These are phyloP conservation scores for Dicyrtomina minuta DNA, from an alignment of 2,888 invertebrate genomes.

Conservation along the genomic window DNA sequence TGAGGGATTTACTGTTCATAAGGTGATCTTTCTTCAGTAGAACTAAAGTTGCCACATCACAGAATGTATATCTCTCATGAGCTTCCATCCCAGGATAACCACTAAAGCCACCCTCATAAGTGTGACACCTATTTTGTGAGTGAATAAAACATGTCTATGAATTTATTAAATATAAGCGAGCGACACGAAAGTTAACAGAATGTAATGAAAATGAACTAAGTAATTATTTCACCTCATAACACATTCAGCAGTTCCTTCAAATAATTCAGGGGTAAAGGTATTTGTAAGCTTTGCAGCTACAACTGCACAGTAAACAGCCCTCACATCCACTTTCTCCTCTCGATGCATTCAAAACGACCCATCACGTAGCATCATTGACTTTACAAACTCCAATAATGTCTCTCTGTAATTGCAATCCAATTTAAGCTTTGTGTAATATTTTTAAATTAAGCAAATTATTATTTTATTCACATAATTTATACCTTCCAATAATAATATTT, in stretches of 20 bases:
- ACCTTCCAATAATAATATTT: no score
- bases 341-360: slow-evolving; percentile 91
- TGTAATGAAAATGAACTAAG: no score
- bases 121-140: slow-evolving; percentile 73
- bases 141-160: not conserved
- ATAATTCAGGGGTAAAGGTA: slow-evolving; percentile 67
- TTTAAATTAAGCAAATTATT: no score
- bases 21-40: slow-evolving; percentile 74
- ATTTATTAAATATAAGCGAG: not conserved
- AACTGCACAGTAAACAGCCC: slow-evolving; percentile 96
- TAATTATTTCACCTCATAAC: slow-evolving; percentile 65
- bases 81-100: slow-evolving; percentile 94
- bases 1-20: slow-evolving; percentile 73
- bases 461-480: no score
- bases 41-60: slow-evolving; percentile 86
- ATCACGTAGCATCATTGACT: slow-evolving; percentile 73
- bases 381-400: slow-evolving; percentile 74
- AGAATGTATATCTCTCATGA: slow-evolving; percentile 99
- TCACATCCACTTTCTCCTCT: slow-evolving; percentile 89
- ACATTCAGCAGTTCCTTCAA: slow-evolving; percentile 88
- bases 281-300: slow-evolving; percentile 85
- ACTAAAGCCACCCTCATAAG: slow-evolving; percentile 98
- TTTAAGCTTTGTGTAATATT: no score
- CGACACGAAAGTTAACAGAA: no score
- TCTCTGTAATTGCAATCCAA: no score